These are phyloP conservation scores for Semotilus atromaculatus DNA, from an alignment of 2,797 vertebrate species.

Conservation along the genomic window DNA sequence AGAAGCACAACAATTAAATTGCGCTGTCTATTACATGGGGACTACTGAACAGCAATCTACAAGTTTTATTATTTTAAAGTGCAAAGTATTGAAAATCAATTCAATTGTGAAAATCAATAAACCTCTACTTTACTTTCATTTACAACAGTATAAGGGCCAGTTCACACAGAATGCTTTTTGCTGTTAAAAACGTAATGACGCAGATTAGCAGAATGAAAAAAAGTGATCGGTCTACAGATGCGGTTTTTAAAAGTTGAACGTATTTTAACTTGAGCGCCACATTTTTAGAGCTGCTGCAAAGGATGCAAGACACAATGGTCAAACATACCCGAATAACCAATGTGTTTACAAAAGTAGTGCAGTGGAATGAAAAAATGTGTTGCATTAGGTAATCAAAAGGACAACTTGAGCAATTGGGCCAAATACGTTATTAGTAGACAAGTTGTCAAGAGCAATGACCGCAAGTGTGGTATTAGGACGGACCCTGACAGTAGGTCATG, in stretches of 20 bases:
- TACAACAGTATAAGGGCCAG: no score
- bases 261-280: background rate
- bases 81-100: background rate
- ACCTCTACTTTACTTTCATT: no score
- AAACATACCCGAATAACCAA: background rate
- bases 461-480: no score
- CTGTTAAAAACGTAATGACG: no score
- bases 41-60: background rate
- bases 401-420: background rate
- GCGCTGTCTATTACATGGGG: background rate
- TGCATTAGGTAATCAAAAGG: no score
- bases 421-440: no score
- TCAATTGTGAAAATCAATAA: no score
- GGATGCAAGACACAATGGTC: background rate
- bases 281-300: background rate
- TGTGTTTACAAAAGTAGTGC: background rate
- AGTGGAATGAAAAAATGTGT: background rate
- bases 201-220: no score
- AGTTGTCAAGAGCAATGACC: no score
- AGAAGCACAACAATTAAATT: background rate
- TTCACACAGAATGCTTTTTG: no score
- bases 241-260: background rate
- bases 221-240: no score
- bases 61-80: background rate
- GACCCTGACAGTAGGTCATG: no score